Percentiles rank a stretch among this genome's conserved stretches.
phyloP scores from a whole-genome alignment of 2,797 vertebrate genomes.

The Alfaro cultratus region DNA sequence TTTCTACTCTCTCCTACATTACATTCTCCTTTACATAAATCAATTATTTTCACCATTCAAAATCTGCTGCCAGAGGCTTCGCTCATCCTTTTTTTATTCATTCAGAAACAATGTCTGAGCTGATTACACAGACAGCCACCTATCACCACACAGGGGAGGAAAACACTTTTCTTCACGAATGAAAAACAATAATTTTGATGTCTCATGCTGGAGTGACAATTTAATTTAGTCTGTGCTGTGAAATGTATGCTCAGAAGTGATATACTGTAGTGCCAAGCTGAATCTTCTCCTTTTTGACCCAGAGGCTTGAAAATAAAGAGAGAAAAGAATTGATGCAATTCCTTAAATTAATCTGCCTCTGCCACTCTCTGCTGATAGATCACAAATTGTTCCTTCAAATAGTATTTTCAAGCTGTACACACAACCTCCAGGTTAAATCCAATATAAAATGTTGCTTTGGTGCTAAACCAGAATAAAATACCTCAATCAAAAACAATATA shows the following conservation, averaged over 20 bases:
- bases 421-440: constrained; percentile 16
- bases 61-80: constrained; percentile 61
- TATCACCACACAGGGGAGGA: constrained; percentile 41
- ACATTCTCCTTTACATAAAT: constrained; percentile 73
- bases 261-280: constrained; percentile 37
- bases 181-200: constrained; percentile 63
- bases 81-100: constrained; percentile 61
- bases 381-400: constrained; percentile 32
- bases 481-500: background rate
- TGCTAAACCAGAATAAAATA: background rate
- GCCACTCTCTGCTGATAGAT: constrained; percentile 32
- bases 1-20: constrained; percentile 63
- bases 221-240: constrained; percentile 66
- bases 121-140: constrained; percentile 65
- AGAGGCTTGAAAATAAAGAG: constrained; percentile 22
- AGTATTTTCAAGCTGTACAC: background rate
- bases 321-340: constrained; percentile 37
- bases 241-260: constrained; percentile 47
- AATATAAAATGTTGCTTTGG: background rate
- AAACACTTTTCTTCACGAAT: constrained; percentile 52
- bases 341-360: constrained; percentile 40
- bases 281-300: constrained; percentile 40
- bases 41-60: constrained; percentile 67
- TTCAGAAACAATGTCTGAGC: constrained; percentile 57
- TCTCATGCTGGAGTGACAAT: constrained; percentile 73